A percentile compares a stretch with the other conserved stretches of the same genome.
These are phyloP conservation scores for Periplaneta americana DNA, from an alignment of 1,140 invertebrate genomes.

Conservation along the genomic window DNA sequence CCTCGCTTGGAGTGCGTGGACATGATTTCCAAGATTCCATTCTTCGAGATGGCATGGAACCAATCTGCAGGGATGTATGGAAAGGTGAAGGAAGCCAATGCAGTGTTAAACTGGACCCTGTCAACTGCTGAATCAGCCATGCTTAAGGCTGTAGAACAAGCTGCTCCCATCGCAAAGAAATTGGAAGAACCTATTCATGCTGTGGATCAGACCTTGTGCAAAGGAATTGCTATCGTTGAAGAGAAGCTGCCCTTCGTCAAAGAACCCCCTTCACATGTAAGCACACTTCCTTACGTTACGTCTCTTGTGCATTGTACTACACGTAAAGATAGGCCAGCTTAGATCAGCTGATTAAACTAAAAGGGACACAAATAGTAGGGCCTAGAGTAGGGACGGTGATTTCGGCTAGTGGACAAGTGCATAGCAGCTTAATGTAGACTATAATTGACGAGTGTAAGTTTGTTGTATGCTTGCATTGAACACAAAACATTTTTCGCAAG, in stretches of 20 bases:
- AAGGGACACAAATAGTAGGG: no score
- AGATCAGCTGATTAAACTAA: no score
- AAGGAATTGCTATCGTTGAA: constrained; percentile 43
- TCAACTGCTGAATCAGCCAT: constrained; percentile 61
- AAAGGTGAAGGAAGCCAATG: constrained; percentile 49
- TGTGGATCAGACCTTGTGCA: constrained; percentile 41
- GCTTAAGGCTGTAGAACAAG: constrained; percentile 48
- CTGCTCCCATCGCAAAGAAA: constrained; percentile 50
- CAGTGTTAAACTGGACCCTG: constrained; percentile 58
- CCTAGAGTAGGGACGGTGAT: no score
- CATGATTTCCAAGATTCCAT: constrained; percentile 46
- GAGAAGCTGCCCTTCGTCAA: constrained; percentile 43
- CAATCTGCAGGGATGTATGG: constrained; percentile 49
- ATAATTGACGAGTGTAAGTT: no score
- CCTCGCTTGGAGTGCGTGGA: constrained; percentile 49
- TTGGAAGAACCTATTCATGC: constrained; percentile 42
- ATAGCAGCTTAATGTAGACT: no score
- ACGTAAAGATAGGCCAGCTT: no score
- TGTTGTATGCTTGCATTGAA: no score
- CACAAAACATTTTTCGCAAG: no score
- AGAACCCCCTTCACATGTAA: constrained; percentile 34
- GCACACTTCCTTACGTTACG: no score
- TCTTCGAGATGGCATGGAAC: constrained; percentile 46
- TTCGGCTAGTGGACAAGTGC: no score
- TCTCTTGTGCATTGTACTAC: no score